Evolutionary conservation across 1,140 invertebrate species (phyloP).

Genomic region (Galendromus occidentalis): DNA sequence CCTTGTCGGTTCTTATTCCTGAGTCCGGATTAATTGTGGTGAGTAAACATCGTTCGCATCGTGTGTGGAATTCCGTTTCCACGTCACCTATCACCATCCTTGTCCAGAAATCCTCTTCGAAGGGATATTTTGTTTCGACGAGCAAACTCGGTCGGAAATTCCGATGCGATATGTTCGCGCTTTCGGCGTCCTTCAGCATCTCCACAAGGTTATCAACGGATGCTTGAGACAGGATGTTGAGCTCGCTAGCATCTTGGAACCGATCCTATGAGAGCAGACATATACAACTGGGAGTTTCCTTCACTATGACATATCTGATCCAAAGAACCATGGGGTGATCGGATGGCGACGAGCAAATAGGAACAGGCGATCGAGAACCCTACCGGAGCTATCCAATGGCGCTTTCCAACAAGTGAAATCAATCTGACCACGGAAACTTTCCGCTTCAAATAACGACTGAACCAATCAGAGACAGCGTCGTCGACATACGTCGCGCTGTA

Average conservation of each 20-base stretch:
- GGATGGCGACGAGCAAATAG: no score
- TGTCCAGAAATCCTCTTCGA: conserved; percentile 17
- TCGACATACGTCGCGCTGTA: no score
- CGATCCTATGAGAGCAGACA: not conserved
- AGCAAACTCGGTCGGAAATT: not conserved
- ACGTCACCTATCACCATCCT: conserved; percentile 21
- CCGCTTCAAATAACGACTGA: no score
- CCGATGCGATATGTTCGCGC: not conserved
- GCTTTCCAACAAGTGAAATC: no score
- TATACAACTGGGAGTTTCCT: no score
- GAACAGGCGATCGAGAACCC: no score
- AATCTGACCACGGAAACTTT: no score
- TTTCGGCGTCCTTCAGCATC: not conserved
- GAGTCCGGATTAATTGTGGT: conserved; percentile 26
- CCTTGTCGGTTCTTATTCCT: conserved; percentile 24
- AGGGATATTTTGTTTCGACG: not conserved
- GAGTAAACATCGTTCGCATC: conserved; percentile 25
- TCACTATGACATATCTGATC: no score
- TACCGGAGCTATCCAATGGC: no score
- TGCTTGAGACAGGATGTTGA: not conserved
- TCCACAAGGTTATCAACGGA: not conserved
- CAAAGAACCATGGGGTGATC: no score
- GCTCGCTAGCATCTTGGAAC: not conserved
- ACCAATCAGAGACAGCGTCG: no score
- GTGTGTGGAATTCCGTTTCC: conserved; percentile 19